Evolutionary conservation across 1,140 invertebrate species (phyloP), one percentile per base, ranked within the genome.

Genomic region (Drosophila elegans): DNA sequence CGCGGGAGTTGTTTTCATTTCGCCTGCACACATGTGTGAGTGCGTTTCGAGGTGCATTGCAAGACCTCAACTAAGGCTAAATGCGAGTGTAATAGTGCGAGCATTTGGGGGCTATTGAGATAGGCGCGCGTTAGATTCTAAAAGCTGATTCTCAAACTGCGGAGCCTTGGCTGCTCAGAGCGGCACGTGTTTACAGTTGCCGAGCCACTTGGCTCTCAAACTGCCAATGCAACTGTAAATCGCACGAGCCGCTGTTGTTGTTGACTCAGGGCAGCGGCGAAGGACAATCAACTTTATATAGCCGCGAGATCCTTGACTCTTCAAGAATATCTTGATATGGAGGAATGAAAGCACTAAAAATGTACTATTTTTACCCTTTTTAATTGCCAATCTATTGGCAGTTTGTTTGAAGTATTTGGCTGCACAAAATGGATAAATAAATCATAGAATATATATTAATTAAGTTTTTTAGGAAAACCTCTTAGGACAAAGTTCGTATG

Each of bases 1-100:
- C 83, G 83, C 83, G 83, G 84, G 84, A 89, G 84, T 86, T 86
- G 80, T 89, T 88, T 66, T 68, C 72, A 32, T 78, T 82, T 67
- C 64, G 49, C 68, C 74, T 25, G 71, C 68, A 42, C 68, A 66
- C 59, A 56, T 85, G 85, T 80, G 57, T 85, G 80, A 64, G 74
- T 89, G 59, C 53, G 76, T 85, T 84, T 89, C 85, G 85, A 89
- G 84, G 84, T 90, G 85, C 84, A 90, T 80, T 83, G 85, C 85
- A 80, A 88, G 84, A 88, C 84, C 84, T 88, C 84, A 84, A 89
- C 85, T 89, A 89, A 88, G 84, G 84, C 84, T 89, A 89, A 83
- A 89, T 56, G 52, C 45, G 12, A 46, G 45, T 77, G 56, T 48
- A 59, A 53, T 61, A 60, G 66, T 78, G 57, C 42, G 74, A 10